A percentile compares a stretch with the other conserved stretches of the same genome.
Evolutionary conservation across 2,797 vertebrate species (phyloP).

Genomic region (Sarcophilus harrisii): DNA sequence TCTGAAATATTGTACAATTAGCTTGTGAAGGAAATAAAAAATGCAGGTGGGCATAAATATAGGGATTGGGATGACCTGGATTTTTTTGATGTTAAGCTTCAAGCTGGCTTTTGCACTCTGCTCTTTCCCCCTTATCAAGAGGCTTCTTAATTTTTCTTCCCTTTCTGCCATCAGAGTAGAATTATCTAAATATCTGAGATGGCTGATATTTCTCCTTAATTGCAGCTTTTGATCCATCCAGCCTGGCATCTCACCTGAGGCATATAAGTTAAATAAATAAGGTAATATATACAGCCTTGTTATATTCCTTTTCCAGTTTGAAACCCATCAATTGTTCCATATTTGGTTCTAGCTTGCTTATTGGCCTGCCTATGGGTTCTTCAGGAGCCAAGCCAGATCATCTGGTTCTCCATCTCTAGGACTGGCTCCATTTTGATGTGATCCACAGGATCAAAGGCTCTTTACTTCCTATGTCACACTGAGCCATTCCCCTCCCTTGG

Average conservation of each 20-base stretch:
- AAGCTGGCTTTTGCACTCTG: not conserved
- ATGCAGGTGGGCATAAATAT: no score
- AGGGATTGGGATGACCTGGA: no score
- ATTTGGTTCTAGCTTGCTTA: not conserved
- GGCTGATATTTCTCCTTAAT: not conserved
- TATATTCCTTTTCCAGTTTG: not conserved
- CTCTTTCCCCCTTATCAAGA: not conserved
- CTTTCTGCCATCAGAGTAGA: not conserved
- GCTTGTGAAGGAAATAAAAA: no score
- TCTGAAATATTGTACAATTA: no score
- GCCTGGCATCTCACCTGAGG: not conserved
- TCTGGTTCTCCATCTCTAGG: not conserved
- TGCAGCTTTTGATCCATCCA: not conserved
- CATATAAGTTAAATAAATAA: not conserved
- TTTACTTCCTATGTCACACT: not conserved
- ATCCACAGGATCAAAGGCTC: not conserved
- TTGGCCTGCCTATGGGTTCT: accelerated
- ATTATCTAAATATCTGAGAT: not conserved
- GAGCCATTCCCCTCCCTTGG: not conserved
- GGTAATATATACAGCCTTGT: not conserved
- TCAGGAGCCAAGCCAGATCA: not conserved
- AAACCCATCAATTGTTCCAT: not conserved
- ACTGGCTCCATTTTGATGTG: not conserved
- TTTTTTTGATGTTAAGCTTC: not conserved
- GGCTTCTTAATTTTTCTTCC: not conserved